phyloP scores from a whole-genome alignment of 2,113 vertebrate genomes.

The Polyodon spathula region DNA sequence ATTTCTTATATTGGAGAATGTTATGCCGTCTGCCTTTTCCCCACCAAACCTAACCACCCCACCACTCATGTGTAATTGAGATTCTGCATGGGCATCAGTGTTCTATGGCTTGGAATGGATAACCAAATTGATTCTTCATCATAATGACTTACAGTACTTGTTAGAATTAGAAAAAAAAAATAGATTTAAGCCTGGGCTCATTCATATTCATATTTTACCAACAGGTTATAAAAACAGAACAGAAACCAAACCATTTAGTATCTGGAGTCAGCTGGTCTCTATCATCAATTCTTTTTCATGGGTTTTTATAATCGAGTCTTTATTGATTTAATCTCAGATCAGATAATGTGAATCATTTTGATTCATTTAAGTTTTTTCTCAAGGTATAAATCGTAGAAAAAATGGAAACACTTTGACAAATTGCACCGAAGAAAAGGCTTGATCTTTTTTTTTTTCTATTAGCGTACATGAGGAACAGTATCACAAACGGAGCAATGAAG shows the following conservation, averaged over 20 bases:
- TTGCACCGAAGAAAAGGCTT: constrained; percentile 1
- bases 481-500: constrained; percentile 9
- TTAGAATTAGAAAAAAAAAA: too few relatives aligned
- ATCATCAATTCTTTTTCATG: constrained; percentile 19
- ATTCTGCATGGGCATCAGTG: too few relatives aligned
- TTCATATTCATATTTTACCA: constrained; percentile 1
- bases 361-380: constrained; percentile 19
- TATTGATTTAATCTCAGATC: constrained; percentile 27
- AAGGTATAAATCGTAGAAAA: constrained; percentile 2
- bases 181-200: neutral
- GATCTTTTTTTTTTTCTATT: constrained; percentile 7
- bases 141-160: too few relatives aligned
- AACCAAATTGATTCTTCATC: too few relatives aligned
- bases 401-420: constrained; percentile 10
- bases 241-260: constrained; percentile 17
- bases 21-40: too few relatives aligned
- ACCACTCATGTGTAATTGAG: too few relatives aligned
- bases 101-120: too few relatives aligned
- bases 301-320: constrained; percentile 22
- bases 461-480: neutral
- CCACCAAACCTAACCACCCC: too few relatives aligned
- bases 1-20: too few relatives aligned
- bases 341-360: constrained; percentile 9
- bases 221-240: constrained; percentile 3
- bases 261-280: constrained; percentile 7